A percentile compares a stretch with the other conserved stretches of the same genome.
Evolutionary conservation across 2,888 invertebrate genomes (phyloP).

Genomic region (Idaea aversata): DNA sequence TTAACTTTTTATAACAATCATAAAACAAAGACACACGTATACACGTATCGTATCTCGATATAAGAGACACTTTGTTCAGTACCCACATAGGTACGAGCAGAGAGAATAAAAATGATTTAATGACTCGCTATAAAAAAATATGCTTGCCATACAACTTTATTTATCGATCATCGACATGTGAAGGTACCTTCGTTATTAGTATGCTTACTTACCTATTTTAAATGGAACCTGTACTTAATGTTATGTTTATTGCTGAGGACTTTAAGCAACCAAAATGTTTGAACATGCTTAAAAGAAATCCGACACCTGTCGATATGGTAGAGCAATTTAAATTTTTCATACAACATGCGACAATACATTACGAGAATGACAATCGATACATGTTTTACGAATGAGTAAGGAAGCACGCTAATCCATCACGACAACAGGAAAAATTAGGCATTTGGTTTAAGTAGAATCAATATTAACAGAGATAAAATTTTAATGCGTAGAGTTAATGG

Average conservation of each 20-base stretch:
- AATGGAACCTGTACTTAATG: not conserved
- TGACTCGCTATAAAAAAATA: constrained; percentile 27
- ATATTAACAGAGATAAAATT: not conserved
- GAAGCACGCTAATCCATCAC: not conserved
- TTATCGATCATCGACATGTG: constrained; percentile 25
- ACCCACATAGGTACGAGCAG: constrained; percentile 9
- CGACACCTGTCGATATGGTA: not conserved
- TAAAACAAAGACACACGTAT: not conserved
- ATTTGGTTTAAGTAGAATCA: not conserved
- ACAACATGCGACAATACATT: not conserved
- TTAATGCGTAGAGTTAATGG: not conserved
- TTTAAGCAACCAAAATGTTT: not conserved
- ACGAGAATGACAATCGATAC: not conserved
- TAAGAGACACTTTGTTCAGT: not conserved
- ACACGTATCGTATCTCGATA: not conserved
- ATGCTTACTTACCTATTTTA: constrained; percentile 13
- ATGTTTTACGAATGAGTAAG: not conserved
- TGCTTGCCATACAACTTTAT: constrained; percentile 27
- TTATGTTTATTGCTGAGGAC: not conserved
- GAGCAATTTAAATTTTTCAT: not conserved
- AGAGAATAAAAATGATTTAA: constrained; percentile 24
- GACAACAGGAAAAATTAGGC: not conserved
- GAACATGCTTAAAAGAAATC: not conserved
- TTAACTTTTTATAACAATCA: not conserved
- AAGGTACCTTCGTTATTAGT: constrained; percentile 12